These are phyloP conservation scores for Paramisgurnus dabryanus DNA, from an alignment of 2,113 vertebrate species.

Conservation along the genomic window DNA sequence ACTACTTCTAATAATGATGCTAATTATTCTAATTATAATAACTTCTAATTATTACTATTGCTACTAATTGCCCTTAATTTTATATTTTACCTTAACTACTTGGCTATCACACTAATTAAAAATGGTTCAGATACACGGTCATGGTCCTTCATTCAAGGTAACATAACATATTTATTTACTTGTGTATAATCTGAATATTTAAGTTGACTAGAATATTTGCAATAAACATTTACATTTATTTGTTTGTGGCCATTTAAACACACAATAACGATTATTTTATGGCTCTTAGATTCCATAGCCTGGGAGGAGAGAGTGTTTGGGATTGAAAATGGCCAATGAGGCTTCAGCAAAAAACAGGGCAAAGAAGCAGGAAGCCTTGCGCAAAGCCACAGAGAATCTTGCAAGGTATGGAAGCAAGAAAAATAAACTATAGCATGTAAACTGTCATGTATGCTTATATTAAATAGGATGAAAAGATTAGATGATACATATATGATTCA, in stretches of 20 bases:
- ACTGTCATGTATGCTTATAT: not conserved
- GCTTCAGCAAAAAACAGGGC: conserved; percentile 93
- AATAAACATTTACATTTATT: no score
- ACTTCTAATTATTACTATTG: no score
- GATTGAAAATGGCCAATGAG: conserved; percentile 97
- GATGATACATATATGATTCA: not conserved
- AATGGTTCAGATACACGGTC: conserved; percentile 89
- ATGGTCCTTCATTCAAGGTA: conserved; percentile 96
- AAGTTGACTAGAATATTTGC: no score
- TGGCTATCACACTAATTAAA: no score
- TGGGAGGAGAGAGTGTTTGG: conserved; percentile 89
- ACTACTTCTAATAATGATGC: no score
- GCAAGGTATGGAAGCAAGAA: conserved; percentile 80
- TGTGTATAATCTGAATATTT: not conserved
- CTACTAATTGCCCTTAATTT: no score
- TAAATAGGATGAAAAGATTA: no score
- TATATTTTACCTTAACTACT: no score
- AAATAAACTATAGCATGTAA: not conserved
- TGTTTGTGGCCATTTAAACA: not conserved
- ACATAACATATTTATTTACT: no score
- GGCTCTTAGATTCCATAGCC: conserved; percentile 89
- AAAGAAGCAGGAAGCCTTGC: conserved; percentile 93
- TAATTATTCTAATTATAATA: no score
- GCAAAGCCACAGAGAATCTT: conserved; percentile 92
- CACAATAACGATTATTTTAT: not conserved